Evolutionary conservation across 2,797 vertebrate genomes (phyloP).

Genomic region (Dallia pectoralis): DNA sequence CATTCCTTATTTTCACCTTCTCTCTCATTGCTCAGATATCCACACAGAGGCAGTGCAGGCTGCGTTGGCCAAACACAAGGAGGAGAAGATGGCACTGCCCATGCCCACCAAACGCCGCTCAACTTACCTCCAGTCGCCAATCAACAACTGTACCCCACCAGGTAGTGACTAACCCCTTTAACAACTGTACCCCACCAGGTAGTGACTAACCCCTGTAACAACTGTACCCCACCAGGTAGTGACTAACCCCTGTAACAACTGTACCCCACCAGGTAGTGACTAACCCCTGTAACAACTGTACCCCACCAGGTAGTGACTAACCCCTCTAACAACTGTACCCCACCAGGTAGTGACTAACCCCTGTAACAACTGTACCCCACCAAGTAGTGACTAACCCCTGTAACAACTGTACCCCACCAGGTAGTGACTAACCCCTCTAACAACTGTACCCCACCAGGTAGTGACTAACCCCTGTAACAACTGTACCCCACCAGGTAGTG

Average conservation of each 20-base stretch:
- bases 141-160: constrained; percentile 91
- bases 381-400: constrained; percentile 80
- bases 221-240: no score
- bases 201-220: neutral
- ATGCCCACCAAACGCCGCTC: constrained; percentile 97
- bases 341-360: constrained; percentile 61
- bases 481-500: constrained; percentile 91
- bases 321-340: no score
- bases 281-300: no score
- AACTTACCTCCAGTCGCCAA: constrained; percentile 91
- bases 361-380: constrained; percentile 89
- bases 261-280: no score
- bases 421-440: constrained; percentile 61
- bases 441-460: no score
- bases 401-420: constrained; percentile 90
- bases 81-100: constrained; percentile 96
- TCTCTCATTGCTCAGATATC: constrained; percentile 77
- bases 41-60: constrained; percentile 95
- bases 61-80: constrained; percentile 94
- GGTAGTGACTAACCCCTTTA: constrained; percentile 65
- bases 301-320: no score
- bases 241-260: no score
- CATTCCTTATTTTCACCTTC: no score
- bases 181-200: constrained; percentile 27
- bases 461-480: constrained; percentile 89